These are phyloP conservation scores for Amblyraja radiata DNA, from an alignment of 2,797 vertebrate genomes.

Conservation along the genomic window DNA sequence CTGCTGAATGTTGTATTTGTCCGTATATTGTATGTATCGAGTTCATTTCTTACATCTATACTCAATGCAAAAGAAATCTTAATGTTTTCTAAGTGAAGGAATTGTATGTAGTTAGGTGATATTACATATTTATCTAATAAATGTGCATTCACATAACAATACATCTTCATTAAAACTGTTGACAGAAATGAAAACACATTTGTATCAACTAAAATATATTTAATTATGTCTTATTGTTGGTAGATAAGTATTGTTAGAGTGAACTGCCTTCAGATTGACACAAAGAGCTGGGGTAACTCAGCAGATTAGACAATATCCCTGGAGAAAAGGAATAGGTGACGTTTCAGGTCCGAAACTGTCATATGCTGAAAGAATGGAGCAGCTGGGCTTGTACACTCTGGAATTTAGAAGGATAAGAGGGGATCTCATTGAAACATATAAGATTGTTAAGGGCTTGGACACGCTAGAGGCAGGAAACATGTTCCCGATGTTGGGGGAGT, in stretches of 20 bases:
- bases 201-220: not conserved
- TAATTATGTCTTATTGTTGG: not conserved
- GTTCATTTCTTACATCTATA: constrained; percentile 17
- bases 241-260: not conserved
- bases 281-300: no score
- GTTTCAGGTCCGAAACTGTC: no score
- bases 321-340: no score
- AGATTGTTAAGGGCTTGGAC: no score
- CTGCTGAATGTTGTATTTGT: not conserved
- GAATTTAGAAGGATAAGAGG: no score
- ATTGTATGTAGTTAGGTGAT: not conserved
- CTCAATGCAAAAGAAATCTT: not conserved
- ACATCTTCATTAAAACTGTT: constrained; percentile 15
- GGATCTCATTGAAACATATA: no score
- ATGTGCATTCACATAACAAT: constrained; percentile 22
- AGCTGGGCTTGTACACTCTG: no score
- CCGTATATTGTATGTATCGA: constrained; percentile 3
- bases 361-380: no score
- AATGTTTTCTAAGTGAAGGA: not conserved
- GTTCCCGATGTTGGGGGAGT: no score
- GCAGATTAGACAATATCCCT: no score
- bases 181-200: not conserved
- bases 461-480: no score
- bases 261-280: not conserved
- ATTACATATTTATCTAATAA: constrained; percentile 32